Evolutionary conservation across 2,888 invertebrate genomes (phyloP).

Genomic region (Hanleya hanleyi): DNA sequence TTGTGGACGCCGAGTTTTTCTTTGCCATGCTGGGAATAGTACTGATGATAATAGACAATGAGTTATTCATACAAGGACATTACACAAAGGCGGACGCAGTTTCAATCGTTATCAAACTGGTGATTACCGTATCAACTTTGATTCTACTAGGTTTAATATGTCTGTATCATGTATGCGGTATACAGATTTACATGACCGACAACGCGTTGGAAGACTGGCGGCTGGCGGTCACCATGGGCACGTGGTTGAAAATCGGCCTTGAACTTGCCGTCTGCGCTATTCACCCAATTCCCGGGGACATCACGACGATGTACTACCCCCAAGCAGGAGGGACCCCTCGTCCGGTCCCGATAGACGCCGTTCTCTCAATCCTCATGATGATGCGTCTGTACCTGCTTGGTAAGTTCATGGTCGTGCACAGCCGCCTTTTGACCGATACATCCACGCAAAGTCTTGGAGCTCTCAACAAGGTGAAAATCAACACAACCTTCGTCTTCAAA

Average conservation of each 20-base stretch:
- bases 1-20: constrained; percentile 52
- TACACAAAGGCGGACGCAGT: constrained; percentile 37
- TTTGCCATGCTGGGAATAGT: constrained; percentile 52
- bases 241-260: constrained; percentile 39
- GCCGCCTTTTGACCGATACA: constrained; percentile 56
- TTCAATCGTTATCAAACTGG: constrained; percentile 48
- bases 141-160: constrained; percentile 51
- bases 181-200: constrained; percentile 52
- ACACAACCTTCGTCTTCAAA: constrained; percentile 61
- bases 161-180: constrained; percentile 47
- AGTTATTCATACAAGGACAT: constrained; percentile 44
- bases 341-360: constrained; percentile 53
- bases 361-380: constrained; percentile 62
- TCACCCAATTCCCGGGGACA: constrained; percentile 61
- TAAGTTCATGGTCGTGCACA: constrained; percentile 60
- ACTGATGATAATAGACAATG: constrained; percentile 61
- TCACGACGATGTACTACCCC: constrained; percentile 40
- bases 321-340: constrained; percentile 36
- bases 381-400: constrained; percentile 56
- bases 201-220: constrained; percentile 54
- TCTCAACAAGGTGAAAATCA: constrained; percentile 60
- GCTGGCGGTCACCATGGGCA: constrained; percentile 47
- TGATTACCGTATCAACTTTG: constrained; percentile 51
- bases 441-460: constrained; percentile 59
- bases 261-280: constrained; percentile 57